Base-by-base conservation (phyloP, 2,113 vertebrate species). In the Talpa occidentalis region DNA sequence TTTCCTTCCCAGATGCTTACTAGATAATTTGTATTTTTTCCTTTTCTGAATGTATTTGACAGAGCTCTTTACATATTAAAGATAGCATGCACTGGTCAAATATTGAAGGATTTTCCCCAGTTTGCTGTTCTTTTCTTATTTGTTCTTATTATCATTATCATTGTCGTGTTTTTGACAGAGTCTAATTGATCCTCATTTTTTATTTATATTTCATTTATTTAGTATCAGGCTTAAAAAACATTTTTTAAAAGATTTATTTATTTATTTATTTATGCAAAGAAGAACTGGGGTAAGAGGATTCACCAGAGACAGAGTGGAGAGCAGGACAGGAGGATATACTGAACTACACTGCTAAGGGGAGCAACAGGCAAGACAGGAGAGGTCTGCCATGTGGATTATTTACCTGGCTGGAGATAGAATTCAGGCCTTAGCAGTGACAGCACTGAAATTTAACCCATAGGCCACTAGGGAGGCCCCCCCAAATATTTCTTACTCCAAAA, bases 21-120 rank as follows among this genome's bases (percentile, higher is more conserved):
- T 88, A 28, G 60, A 54, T 28, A 30, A 49, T 87, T 64, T 83
- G 6, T 44, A 83, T 37, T 42, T 91, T 90, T 74, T 91, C 52
- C n/a, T 74, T 66, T 74, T 81, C 76, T 47, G 30, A 86, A 89
- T 92, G 86, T 92, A 79, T 83, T 92, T 93, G 84, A 72, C 17
- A 72, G 91, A 77, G 12, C 9, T 92, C 35, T 80, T 70, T 60
- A 60, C 72, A 60, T 60, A 67, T 82, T 52, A 74, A 49, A 12
- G 21, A 30, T 21, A 52, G 12, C n/a, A 66, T 90, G 37, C 8
- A 12, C 5, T 81, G 37, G 59, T 85, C 85, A 79, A 4, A 81
- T n/a, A 59, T 6, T 37, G 16, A 89, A 86, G 5, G 76, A 64
- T n/a, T 64, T 93, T 86, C 78, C 49, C 28, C 16, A 17, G 74